phyloP scores from a whole-genome alignment of 2,888 invertebrate species.

The Caenorhabditis drosophilae region DNA sequence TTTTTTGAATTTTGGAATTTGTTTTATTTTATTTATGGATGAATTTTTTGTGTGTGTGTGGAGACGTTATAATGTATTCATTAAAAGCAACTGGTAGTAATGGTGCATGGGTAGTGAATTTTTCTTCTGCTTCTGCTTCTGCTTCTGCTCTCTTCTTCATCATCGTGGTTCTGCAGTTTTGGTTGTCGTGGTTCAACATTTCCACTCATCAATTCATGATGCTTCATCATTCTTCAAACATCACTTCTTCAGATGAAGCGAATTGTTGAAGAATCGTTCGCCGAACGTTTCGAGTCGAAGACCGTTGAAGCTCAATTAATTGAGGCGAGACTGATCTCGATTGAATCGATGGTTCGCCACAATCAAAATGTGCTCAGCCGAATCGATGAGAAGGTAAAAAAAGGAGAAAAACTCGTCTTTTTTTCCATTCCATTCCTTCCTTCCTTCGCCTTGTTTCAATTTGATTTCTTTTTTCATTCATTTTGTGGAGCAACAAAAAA shows the following conservation, averaged over 20 bases:
- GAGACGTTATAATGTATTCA: neutral
- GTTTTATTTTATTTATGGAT: no score
- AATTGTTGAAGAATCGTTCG: constrained; percentile 15
- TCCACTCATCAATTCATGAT: no score
- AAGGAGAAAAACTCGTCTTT: neutral
- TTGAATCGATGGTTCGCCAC: constrained; percentile 9
- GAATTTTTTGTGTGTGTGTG: no score
- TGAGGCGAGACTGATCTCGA: constrained; percentile 1
- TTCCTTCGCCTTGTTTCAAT: neutral
- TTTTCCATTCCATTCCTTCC: neutral
- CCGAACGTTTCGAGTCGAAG: neutral
- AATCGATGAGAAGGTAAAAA: constrained; percentile 19
- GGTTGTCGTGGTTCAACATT: no score
- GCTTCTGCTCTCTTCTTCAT: no score
- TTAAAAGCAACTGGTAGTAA: no score
- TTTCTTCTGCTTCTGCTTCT: no score
- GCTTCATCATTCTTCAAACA: no score
- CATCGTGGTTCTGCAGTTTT: no score
- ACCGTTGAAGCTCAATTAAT: constrained; percentile 1
- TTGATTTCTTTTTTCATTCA: neutral
- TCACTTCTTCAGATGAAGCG: constrained; percentile 12
- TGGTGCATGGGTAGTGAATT: no score
- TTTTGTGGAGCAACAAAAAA: no score
- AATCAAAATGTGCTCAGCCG: constrained; percentile 8
- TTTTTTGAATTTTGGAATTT: no score